A percentile compares a stretch with the other conserved stretches of the same genome.
These are phyloP conservation scores for Clostera curtula DNA, from an alignment of 2,888 invertebrate species.

Conservation along the genomic window DNA sequence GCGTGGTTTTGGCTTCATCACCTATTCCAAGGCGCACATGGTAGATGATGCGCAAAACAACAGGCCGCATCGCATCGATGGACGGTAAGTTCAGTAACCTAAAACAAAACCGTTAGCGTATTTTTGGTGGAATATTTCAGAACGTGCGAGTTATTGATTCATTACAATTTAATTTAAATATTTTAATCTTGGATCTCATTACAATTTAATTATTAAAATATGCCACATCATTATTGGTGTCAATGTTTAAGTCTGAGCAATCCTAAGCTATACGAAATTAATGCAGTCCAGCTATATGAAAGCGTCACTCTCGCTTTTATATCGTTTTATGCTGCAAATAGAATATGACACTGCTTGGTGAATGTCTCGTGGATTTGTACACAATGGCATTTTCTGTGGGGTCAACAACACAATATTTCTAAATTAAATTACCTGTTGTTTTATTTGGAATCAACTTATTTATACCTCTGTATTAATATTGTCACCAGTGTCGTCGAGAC, in stretches of 20 bases:
- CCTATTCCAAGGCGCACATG: constrained; percentile 95
- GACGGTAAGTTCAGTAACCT: constrained; percentile 79
- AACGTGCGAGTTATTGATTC: constrained; percentile 1
- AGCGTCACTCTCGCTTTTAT: constrained; percentile 41
- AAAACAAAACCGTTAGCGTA: too few species aligned
- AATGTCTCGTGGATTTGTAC: constrained; percentile 46
- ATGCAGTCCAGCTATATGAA: constrained; percentile 67
- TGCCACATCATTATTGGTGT: too few species aligned
- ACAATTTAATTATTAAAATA: too few species aligned
- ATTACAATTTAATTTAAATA: too few species aligned
- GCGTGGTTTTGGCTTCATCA: constrained; percentile 98
- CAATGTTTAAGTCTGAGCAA: too few species aligned
- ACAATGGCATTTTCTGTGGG: constrained; percentile 67
- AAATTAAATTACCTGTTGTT: too few species aligned
- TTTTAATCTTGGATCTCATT: too few species aligned
- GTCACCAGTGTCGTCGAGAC: constrained; percentile 89
- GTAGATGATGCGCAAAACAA: constrained; percentile 96
- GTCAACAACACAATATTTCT: too few species aligned
- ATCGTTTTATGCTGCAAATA: constrained; percentile 67
- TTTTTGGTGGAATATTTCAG: too few species aligned
- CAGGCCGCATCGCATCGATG: constrained; percentile 94
- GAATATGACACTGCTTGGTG: constrained; percentile 56
- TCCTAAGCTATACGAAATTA: too few species aligned
- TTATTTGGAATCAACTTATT: too few species aligned
- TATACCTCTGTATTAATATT: constrained; percentile 2